Evolutionary conservation across 2,797 vertebrate species (phyloP).

Genomic region (Diplodus puntazzo): DNA sequence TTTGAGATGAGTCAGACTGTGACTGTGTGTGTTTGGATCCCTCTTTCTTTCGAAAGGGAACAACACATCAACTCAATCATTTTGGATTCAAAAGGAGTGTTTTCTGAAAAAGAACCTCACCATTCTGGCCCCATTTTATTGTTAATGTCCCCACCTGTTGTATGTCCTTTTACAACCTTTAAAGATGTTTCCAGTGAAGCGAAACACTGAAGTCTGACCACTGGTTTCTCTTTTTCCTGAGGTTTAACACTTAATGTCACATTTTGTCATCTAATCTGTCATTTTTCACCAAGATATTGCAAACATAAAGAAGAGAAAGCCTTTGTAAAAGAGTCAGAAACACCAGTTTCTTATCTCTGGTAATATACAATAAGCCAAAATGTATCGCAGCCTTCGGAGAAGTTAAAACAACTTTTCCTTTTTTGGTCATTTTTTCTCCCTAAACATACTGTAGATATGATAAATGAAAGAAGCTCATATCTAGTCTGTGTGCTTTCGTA

Average conservation of each 20-base stretch:
- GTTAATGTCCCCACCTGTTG: not conserved
- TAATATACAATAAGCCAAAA: conserved; percentile 2
- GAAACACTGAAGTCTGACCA: not conserved
- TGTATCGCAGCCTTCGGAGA: conserved; percentile 1
- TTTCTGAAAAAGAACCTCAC: not conserved
- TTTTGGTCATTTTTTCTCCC: not conserved
- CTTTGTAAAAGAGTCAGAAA: not conserved
- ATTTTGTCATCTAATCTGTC: no score
- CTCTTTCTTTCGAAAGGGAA: not conserved
- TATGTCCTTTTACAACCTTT: not conserved
- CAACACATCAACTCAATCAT: not conserved
- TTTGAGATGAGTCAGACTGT: conserved; percentile 10
- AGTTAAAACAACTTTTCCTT: not conserved
- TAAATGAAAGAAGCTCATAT: not conserved
- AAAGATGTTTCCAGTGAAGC: not conserved
- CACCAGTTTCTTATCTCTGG: not conserved
- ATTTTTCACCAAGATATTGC: no score
- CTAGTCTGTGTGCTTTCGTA: not conserved
- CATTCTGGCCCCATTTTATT: not conserved
- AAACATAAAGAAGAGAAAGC: not conserved
- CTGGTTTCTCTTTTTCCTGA: not conserved
- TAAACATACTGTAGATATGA: not conserved
- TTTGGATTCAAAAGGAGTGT: not conserved
- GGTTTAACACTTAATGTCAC: not conserved
- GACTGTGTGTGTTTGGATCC: not conserved